Percentiles rank a stretch among this genome's conserved stretches.
Evolutionary conservation across 2,113 vertebrate genomes (phyloP).

Genomic region (Callipepla squamata): DNA sequence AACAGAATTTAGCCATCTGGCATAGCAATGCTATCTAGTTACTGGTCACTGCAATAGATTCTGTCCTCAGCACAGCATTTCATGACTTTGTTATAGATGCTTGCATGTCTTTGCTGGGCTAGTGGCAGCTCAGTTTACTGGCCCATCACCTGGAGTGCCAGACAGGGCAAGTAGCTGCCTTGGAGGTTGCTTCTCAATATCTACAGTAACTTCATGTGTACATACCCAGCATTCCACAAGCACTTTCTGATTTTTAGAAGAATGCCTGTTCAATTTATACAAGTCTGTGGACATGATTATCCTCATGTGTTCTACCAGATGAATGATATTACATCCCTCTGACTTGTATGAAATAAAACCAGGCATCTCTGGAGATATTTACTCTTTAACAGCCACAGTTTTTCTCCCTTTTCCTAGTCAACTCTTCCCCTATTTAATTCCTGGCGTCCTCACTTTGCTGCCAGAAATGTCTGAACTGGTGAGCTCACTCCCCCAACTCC

Average conservation of each 20-base stretch:
- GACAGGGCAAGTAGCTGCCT: accelerated
- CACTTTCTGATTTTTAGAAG: background rate
- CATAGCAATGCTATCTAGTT: background rate
- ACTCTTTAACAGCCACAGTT: slow-evolving; percentile 12
- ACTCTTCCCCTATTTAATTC: slow-evolving; percentile 31
- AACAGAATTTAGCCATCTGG: slow-evolving; percentile 20
- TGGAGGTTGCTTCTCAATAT: background rate
- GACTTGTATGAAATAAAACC: background rate
- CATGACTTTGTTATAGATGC: background rate
- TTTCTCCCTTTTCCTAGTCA: slow-evolving; percentile 13
- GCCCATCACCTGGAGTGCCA: accelerated
- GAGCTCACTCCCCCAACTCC: slow-evolving; percentile 50
- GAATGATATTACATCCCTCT: background rate
- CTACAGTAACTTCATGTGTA: background rate
- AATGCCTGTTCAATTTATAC: background rate
- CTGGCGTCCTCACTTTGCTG: background rate
- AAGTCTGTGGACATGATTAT: background rate
- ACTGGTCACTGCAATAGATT: background rate
- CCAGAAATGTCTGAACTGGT: slow-evolving; percentile 53
- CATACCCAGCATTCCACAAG: background rate
- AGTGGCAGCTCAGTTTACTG: background rate
- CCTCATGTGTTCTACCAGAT: background rate
- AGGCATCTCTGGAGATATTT: background rate
- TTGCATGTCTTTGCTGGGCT: background rate
- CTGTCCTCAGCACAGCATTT: background rate